Conservation (phyloP, 2,888 invertebrate genomes). For the Leptogaster cylindrica region DNA sequence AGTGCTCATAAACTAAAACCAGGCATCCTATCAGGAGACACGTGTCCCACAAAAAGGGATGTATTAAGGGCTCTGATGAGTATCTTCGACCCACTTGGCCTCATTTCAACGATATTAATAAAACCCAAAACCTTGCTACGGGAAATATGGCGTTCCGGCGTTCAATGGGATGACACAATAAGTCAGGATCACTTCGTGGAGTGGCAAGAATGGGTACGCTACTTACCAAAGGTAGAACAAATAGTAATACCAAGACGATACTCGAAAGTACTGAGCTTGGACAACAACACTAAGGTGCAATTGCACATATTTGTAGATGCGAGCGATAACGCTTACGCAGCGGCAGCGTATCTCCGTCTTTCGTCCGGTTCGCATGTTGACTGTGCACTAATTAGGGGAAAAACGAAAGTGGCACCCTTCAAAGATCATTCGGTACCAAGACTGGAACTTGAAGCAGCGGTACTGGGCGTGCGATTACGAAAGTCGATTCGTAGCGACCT, state of each 20-base stretch:
- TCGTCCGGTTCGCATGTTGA: no score
- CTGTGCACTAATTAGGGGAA: no score
- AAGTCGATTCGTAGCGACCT: no score
- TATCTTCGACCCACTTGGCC: slow-evolving; percentile 53
- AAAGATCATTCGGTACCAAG: no score
- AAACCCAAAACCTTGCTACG: slow-evolving; percentile 50
- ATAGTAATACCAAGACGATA: slow-evolving; percentile 44
- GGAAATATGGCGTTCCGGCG: slow-evolving; percentile 44
- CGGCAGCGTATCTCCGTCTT: slow-evolving; percentile 50
- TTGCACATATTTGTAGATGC: slow-evolving; percentile 51
- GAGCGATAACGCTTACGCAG: slow-evolving; percentile 48
- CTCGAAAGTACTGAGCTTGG: slow-evolving; percentile 39
- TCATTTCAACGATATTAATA: slow-evolving; percentile 49
- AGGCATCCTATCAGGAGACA: slow-evolving; percentile 35
- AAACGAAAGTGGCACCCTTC: no score
- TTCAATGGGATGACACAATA: slow-evolving; percentile 28
- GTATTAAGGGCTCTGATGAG: slow-evolving; percentile 50
- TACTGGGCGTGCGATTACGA: no score
- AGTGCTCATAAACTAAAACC: slow-evolving; percentile 13
- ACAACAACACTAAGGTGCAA: slow-evolving; percentile 40
- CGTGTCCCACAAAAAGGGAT: slow-evolving; percentile 49
- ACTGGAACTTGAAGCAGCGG: no score
- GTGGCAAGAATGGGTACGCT: slow-evolving; percentile 49
- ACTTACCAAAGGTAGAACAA: slow-evolving; percentile 35
- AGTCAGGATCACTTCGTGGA: slow-evolving; percentile 26